Evolutionary conservation across 2,888 invertebrate genomes (phyloP).

Genomic region (Cataglyphis livida): DNA sequence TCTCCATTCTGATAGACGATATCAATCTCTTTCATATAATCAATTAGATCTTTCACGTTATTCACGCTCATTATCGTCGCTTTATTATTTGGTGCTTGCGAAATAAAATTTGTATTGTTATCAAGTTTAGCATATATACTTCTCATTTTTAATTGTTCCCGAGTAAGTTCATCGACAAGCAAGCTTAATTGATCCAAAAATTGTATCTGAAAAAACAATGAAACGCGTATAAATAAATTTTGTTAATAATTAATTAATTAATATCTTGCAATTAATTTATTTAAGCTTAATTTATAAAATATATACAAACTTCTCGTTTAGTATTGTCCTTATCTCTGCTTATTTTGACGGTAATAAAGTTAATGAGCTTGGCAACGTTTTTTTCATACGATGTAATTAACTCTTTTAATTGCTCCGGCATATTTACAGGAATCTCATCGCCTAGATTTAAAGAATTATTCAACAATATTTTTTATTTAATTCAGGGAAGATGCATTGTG

Average conservation of each 20-base stretch:
- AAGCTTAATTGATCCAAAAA: conserved; percentile 63
- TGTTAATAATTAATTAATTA: background rate
- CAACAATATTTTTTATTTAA: background rate
- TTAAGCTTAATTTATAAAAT: background rate
- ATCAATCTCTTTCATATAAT: conserved; percentile 35
- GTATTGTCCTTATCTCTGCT: conserved; percentile 22
- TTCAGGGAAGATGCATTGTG: background rate
- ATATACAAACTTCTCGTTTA: conserved; percentile 45
- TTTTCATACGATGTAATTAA: conserved; percentile 16
- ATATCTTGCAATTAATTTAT: background rate
- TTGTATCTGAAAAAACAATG: conserved; percentile 66
- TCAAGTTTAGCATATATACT: conserved; percentile 33
- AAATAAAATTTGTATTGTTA: conserved; percentile 18
- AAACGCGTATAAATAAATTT: background rate
- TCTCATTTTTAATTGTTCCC: conserved; percentile 39
- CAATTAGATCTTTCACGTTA: conserved; percentile 16
- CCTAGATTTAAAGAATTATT: background rate
- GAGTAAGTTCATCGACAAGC: conserved; percentile 50
- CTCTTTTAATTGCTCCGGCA: conserved; percentile 18
- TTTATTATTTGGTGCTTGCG: conserved; percentile 30
- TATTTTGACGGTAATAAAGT: background rate
- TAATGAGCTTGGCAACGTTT: background rate
- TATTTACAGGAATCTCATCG: background rate
- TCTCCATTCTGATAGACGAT: conserved; percentile 22
- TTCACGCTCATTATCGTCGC: conserved; percentile 3